Conservation (phyloP, 2,113 vertebrate species). For the Pygoscelis adeliae region DNA sequence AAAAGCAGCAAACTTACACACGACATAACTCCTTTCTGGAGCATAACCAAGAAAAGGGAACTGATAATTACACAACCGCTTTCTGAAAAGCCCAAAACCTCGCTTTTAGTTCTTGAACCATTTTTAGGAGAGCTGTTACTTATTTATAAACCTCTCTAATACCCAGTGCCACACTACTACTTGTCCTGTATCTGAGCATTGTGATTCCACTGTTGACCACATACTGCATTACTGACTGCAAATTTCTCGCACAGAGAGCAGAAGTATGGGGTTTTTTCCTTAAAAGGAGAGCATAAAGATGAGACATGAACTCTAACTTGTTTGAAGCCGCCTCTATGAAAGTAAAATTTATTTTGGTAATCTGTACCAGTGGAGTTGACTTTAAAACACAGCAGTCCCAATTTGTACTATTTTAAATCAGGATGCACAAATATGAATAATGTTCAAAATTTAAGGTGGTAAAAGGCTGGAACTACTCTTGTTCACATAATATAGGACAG, state of each 20-base stretch:
- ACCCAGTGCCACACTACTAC: neutral
- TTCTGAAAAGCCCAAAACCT: neutral
- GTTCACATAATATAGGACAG: neutral
- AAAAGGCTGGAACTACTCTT: neutral
- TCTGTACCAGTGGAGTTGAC: neutral
- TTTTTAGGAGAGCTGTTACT: neutral
- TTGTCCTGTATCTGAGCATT: neutral
- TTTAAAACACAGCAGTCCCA: neutral
- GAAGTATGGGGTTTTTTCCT: fast-evolving
- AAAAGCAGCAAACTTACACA: neutral
- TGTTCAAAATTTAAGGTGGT: neutral
- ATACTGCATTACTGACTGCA: neutral
- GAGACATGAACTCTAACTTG: neutral
- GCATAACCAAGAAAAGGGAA: neutral
- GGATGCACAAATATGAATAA: neutral
- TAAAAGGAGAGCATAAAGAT: neutral
- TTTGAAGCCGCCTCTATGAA: neutral
- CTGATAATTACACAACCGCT: neutral
- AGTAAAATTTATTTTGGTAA: neutral
- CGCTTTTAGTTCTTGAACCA: neutral
- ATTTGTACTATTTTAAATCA: neutral
- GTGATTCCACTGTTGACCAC: neutral
- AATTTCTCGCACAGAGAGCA: neutral
- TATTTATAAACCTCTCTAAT: neutral
- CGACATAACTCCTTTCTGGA: fast-evolving